Evolutionary conservation across 2,797 vertebrate genomes (phyloP), one percentile per base, ranked within the genome.

Genomic region (Botia kubotai): DNA sequence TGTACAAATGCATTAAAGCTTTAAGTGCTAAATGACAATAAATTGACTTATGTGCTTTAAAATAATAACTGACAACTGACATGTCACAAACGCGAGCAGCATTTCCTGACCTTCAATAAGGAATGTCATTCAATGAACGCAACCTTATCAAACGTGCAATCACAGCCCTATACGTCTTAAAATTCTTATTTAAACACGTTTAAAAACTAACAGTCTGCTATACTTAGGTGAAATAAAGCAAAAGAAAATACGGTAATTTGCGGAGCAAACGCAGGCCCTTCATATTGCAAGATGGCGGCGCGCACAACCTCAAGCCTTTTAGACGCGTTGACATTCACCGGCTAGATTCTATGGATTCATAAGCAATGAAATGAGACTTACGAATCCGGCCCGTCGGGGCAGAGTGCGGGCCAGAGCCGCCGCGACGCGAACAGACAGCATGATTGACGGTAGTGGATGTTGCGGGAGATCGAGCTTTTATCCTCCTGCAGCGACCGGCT

Each of bases 391-490:
- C 89, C 96, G 94, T 68, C 94, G 93, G 11, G 96, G 96, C 57
- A 98, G 88, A 73, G 91, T 86, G 77, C 96, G 95, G 85, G 88
- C 95, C 83, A 98, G 90, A 71, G 94, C 94, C 81, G 96, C 94
- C 55, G 95, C 97, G 75, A 98, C 95, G 85, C 98, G 96, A 84
- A 97, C 96, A 57, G 97, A 96, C 88, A 98, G 88, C 97, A 98
- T 98, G 83, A 82, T 90, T 57, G 83, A 43, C 62, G 79, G 39
- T 43, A 43, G 6, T 1, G 4, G 39, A 43, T 43, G 39, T 33
- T 33, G 4, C 33, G 33, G 33, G 33, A 33, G 33, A 1, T 33
- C 33, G 39, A 43, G 39, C 39, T 43, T 43, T 33, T 1, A 3
- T 33, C 33, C 33, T 33, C 33, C 33, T 33, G 33, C 33, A 3